Evolutionary conservation across 1,140 invertebrate genomes (phyloP), one percentile per base, ranked within the genome.

Genomic region (Mya arenaria): DNA sequence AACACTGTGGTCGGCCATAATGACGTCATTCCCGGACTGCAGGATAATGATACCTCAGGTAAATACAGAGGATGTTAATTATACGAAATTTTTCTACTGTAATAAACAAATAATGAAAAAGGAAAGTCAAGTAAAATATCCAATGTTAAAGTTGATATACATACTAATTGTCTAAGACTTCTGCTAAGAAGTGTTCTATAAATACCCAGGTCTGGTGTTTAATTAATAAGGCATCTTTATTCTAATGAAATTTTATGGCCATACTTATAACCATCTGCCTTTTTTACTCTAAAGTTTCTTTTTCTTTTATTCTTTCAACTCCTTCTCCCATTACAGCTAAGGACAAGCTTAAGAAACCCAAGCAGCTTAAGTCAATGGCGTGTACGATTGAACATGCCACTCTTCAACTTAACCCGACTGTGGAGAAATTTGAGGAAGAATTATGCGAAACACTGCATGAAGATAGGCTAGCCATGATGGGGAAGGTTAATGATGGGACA

Each of bases 351-450:
- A 89, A 89, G 62, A 92, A 89, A 41, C 91, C 92, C 3, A 86
- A 88, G 69, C 32, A 88, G 13, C 58, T 87, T 37, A 80, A 81
- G 44, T 66, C 84, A 34, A 52, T 91, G 13, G 79, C 88, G 5
- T 87, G 86, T 65, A 86, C 83, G 1, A 81, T 93, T 44, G 89
- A 93, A 44, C 84, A 89, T n/a, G 48, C 92, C 6, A 66, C 78
- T 5, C 74, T 93, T n/a, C 85, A 85, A 19, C 85, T 93, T 15
- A 87, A 86, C 44, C 92, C 92, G 17, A 89, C 87, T 19, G 77
- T 92, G 4, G 91, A 92, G 48, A 89, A 89, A 72, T 93, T 93
- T 88, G 92, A 93, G 68, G 89, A 89, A 23, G 91, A 92, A 36
- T 73, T 93, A 17, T 90, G 89, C 83, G 71, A 87, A 17, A 74